Base-by-base conservation (phyloP, 2,888 invertebrate genomes). In the Scaptomyza tumidula region DNA sequence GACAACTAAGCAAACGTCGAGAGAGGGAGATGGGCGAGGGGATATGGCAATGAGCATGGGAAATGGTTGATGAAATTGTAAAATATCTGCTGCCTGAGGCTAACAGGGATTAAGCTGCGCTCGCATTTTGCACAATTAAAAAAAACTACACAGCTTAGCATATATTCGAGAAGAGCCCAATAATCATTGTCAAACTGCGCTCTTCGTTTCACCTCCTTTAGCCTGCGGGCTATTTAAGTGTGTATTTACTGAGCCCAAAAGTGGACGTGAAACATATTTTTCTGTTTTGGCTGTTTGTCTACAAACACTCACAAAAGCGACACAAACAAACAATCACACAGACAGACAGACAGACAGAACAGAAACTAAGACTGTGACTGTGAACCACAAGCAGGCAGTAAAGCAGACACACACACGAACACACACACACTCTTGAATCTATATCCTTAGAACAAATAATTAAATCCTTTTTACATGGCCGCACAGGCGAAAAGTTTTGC, bases 381-480 rank as follows among this genome's bases (percentile, higher is more conserved):
- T 58, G 57, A 61, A 67, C 66, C 63, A 65, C 68, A 71, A 75
- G 58, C 63, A 55, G 55, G 49, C 59, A 58, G 2, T 7, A 35
- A 13, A 14, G 57, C 31, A 46, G 3, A 43, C 29, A 6, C 29
- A 29, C 11, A 41, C 39, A 43, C 41, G 49, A n/a, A 35, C 29
- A 37, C 1, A 29, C 35, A 44, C 35, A 35, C 29, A 58, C 48
- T 54, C 59, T 53, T 46, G 48, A 61, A 54, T 64, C 57, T 57
- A 76, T 73, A 89, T 88, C 89, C 89, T 85, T 80, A 89, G 78
- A 89, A 78, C 87, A 89, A 89, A 91, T 90, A 90, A 90, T 91
- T 91, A 90, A 90, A 90, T 90, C 90, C 90, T 91, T 91, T 90
- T 81, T 83, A 88, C 76, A 81, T 86, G 88, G 89, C 81, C 80